These are phyloP conservation scores for Ceratina japonica DNA, from an alignment of 1,140 invertebrate species.

Conservation along the genomic window DNA sequence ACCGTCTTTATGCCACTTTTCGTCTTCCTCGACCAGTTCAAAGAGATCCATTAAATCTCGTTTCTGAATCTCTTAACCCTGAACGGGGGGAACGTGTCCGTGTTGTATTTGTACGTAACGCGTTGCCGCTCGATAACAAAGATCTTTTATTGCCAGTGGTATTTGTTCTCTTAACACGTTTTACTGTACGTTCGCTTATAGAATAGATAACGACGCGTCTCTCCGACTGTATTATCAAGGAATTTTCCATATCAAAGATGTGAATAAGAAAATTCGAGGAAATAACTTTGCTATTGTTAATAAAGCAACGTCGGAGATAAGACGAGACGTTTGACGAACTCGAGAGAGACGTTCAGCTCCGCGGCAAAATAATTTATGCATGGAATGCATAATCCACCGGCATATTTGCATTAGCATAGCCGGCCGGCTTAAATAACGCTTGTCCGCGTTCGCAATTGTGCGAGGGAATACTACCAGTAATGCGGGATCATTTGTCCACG, in stretches of 20 bases:
- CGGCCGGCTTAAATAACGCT: background rate
- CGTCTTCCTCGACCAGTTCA: background rate
- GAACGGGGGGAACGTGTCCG: background rate
- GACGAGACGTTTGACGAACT: too few relatives aligned
- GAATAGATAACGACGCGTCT: too few relatives aligned
- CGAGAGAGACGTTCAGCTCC: background rate
- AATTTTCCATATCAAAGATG: background rate
- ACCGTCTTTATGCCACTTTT: background rate
- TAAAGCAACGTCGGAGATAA: background rate
- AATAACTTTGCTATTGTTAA: background rate
- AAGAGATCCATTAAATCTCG: conserved; percentile 9
- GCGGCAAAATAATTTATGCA: conserved; percentile 47
- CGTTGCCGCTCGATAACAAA: background rate
- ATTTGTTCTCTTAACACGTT: background rate
- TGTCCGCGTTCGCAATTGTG: background rate
- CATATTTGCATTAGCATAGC: conserved; percentile 49
- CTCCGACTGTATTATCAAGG: too few relatives aligned
- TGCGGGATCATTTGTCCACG: conserved; percentile 51
- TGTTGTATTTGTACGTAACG: background rate
- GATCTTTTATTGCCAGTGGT: background rate
- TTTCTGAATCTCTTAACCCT: background rate
- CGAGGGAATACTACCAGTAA: conserved; percentile 21
- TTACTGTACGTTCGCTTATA: background rate
- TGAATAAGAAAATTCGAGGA: background rate
- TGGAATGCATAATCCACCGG: conserved; percentile 55